Conservation (phyloP, 35 echinoderm and acorn worm genomes). For the Lytechinus variegatus region DNA sequence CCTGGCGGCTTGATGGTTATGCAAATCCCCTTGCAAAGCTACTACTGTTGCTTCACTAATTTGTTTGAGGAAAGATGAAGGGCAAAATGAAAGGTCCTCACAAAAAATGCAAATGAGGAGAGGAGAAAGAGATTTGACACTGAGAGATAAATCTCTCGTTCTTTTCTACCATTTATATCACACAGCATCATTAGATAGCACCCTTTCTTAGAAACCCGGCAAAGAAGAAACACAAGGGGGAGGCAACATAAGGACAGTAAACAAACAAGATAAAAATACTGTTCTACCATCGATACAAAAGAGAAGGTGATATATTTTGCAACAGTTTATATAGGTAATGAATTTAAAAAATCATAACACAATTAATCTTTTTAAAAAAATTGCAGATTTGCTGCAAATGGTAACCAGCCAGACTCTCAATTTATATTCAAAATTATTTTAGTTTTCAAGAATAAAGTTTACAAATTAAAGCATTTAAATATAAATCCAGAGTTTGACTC, state of each 20-base stretch:
- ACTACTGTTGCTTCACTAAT: constrained; percentile 4
- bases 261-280: background rate
- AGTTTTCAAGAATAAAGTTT: too few relatives aligned
- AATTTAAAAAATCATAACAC: background rate
- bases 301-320: background rate
- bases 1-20: constrained; percentile 52
- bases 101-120: constrained; percentile 5
- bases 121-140: constrained; percentile 18
- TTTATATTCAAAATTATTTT: too few relatives aligned
- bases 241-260: background rate
- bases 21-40: constrained; percentile 34
- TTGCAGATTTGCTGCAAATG: too few relatives aligned
- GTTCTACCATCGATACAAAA: background rate
- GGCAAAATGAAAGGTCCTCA: constrained; percentile 10
- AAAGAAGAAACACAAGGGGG: background rate
- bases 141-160: background rate
- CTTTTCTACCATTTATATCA: background rate
- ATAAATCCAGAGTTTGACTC: too few relatives aligned
- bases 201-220: background rate
- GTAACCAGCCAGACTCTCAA: too few relatives aligned
- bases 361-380: background rate
- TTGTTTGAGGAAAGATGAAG: constrained; percentile 11
- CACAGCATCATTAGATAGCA: background rate
- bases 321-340: background rate
- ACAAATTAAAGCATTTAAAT: too few relatives aligned